phyloP scores from a whole-genome alignment of 2,797 vertebrate species.

The Amphiprion clarkii region DNA sequence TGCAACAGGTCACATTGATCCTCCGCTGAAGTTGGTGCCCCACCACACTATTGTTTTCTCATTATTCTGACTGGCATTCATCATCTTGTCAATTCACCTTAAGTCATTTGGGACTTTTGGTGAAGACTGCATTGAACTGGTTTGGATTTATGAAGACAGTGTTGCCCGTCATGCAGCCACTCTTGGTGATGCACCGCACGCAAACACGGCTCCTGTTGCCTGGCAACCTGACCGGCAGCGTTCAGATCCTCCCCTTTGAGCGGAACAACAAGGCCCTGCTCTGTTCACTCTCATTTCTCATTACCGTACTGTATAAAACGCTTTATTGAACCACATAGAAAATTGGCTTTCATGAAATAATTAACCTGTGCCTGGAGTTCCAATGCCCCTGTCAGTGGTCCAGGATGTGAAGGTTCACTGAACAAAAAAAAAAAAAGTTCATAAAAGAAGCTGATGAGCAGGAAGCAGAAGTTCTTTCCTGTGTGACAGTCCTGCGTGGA shows the following conservation, averaged over 20 bases:
- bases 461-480: slow-evolving; percentile 49
- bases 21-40: neutral
- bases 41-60: neutral
- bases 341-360: slow-evolving; percentile 75
- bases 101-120: neutral
- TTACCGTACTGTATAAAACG: slow-evolving; percentile 71
- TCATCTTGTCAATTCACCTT: slow-evolving; percentile 28
- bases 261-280: slow-evolving; percentile 68
- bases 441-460: slow-evolving; percentile 51
- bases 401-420: slow-evolving; percentile 35
- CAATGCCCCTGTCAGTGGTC: slow-evolving; percentile 34
- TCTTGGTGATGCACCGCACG: slow-evolving; percentile 71
- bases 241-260: slow-evolving; percentile 70
- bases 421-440: slow-evolving; percentile 37
- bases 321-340: slow-evolving; percentile 64
- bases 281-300: slow-evolving; percentile 75
- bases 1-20: slow-evolving; percentile 23
- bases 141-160: slow-evolving; percentile 54
- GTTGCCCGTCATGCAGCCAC: slow-evolving; percentile 47
- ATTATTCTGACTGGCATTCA: slow-evolving; percentile 34
- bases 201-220: slow-evolving; percentile 79
- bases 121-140: neutral
- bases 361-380: slow-evolving; percentile 54
- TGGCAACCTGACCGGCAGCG: slow-evolving; percentile 76
- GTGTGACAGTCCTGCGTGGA: slow-evolving; percentile 13